These are phyloP conservation scores for Otocyon megalotis DNA, from an alignment of 2,113 vertebrate species.

Conservation along the genomic window DNA sequence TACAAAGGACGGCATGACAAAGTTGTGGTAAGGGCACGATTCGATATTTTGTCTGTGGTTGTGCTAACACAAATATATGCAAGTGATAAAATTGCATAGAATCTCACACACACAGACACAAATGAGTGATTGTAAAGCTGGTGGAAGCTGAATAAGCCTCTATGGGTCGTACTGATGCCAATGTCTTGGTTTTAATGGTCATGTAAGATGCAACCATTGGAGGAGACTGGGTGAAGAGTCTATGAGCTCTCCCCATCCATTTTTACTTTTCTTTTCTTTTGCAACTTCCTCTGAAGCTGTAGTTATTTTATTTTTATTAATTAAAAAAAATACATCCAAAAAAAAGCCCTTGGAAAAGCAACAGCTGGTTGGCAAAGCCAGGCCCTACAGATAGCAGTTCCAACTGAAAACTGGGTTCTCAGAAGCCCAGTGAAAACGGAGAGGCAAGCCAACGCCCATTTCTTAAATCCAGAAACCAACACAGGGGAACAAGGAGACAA, in stretches of 20 bases:
- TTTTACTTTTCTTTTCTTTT: not conserved
- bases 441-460: not conserved
- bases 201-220: rapidly evolving
- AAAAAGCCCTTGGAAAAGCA: constrained; percentile 13
- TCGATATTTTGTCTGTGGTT: not conserved
- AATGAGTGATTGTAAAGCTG: not conserved
- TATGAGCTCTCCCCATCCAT: not conserved
- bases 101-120: not conserved
- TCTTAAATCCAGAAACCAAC: not conserved
- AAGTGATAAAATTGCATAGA: not conserved
- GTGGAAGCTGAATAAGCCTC: not conserved
- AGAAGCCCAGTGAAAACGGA: not conserved
- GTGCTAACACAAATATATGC: not conserved
- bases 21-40: too few relatives aligned
- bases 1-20: rapidly evolving
- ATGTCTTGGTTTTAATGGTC: not conserved
- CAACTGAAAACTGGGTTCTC: not conserved
- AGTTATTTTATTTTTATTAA: not conserved
- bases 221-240: not conserved
- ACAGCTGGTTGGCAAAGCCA: not conserved
- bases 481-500: not conserved
- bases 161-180: not conserved
- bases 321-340: not conserved
- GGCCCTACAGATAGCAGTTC: not conserved
- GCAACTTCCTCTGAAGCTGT: not conserved